Conservation (phyloP, 1,140 invertebrate genomes). For the Chironomus striatipennis region DNA sequence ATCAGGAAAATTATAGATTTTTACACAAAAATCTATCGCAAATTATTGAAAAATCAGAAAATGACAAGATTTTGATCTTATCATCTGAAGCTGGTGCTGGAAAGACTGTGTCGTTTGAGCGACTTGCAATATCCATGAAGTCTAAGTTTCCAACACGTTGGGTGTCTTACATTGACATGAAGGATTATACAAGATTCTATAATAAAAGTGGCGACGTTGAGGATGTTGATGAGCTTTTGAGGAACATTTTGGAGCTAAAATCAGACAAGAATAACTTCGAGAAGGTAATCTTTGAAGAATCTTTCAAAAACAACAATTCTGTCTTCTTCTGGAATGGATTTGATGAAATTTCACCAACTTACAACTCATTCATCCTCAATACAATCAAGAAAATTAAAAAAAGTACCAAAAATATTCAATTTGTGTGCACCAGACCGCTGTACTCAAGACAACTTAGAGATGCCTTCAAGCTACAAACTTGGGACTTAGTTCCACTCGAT, state of each 20-base stretch:
- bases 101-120: neutral
- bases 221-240: neutral
- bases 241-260: neutral
- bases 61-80: neutral
- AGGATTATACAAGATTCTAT: neutral
- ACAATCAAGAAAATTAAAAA: neutral
- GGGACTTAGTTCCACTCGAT: neutral
- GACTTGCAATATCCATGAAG: neutral
- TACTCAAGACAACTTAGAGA: neutral
- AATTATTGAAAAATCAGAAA: neutral
- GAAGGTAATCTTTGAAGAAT: neutral
- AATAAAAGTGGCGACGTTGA: neutral
- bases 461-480: neutral
- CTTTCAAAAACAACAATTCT: neutral
- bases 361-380: neutral
- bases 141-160: neutral
- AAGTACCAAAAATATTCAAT: neutral
- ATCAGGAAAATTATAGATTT: too few species aligned
- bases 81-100: neutral
- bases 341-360: neutral
- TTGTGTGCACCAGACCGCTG: neutral
- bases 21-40: neutral
- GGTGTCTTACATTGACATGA: neutral
- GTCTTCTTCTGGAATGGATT: neutral
- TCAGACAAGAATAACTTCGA: neutral